Percentiles rank a stretch among this genome's conserved stretches.
Conservation (phyloP, 2,113 vertebrate genomes). For the Etheostoma spectabile region DNA sequence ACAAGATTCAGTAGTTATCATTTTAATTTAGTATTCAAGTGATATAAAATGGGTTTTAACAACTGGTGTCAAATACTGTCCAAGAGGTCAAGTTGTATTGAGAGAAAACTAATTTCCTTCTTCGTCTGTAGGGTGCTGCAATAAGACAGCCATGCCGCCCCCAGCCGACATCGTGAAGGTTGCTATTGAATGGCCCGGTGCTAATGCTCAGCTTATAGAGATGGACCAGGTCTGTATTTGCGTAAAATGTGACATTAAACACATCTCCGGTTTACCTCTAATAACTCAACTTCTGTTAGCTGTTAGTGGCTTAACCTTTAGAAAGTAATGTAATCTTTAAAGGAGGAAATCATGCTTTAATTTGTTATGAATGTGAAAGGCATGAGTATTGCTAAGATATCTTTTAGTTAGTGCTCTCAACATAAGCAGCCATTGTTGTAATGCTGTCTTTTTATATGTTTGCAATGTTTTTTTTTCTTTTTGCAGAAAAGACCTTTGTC, state of each 20-base stretch:
- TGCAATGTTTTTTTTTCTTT: constrained; percentile 39
- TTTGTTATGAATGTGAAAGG: constrained; percentile 5
- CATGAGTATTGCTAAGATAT: constrained; percentile 1
- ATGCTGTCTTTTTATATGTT: neutral
- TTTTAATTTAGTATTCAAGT: neutral
- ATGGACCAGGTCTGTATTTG: constrained; percentile 93
- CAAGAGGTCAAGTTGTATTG: neutral
- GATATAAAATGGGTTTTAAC: neutral
- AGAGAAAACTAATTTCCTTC: neutral
- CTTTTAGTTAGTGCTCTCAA: neutral
- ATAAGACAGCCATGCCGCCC: constrained; percentile 88
- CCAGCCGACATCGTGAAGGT: constrained; percentile 97
- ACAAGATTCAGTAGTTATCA: neutral
- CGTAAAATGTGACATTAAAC: neutral
- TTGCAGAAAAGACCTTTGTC: constrained; percentile 95
- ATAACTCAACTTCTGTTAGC: neutral
- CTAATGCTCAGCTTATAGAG: constrained; percentile 97
- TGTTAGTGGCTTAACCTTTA: neutral
- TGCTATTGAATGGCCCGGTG: constrained; percentile 98
- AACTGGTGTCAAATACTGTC: neutral
- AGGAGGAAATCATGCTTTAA: neutral
- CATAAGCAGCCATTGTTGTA: neutral
- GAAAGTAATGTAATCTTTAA: neutral
- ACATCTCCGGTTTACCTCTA: neutral
- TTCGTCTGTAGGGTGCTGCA: constrained; percentile 42